Evolutionary conservation across 2,797 vertebrate species (phyloP).

Genomic region (Adelosebastes latens): DNA sequence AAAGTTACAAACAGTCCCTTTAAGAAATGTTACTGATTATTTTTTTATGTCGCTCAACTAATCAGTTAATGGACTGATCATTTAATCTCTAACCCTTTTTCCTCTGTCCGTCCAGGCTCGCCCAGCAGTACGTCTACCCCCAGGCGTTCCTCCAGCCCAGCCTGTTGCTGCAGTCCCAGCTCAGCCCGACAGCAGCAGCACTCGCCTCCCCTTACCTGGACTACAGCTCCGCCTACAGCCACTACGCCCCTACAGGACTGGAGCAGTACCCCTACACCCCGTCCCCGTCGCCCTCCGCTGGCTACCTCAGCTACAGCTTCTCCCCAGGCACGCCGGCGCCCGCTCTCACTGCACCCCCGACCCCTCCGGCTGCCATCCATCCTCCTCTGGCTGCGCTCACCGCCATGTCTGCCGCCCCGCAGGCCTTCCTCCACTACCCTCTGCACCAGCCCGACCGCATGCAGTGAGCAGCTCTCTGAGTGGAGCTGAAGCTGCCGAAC

Average conservation of each 20-base stretch:
- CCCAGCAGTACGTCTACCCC: constrained; percentile 93
- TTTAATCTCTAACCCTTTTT: neutral
- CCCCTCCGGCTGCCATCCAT: constrained; percentile 64
- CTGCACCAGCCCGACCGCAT: constrained; percentile 90
- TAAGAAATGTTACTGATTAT: neutral
- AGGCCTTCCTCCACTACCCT: constrained; percentile 90
- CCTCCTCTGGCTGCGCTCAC: constrained; percentile 67
- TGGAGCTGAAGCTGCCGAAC: neutral
- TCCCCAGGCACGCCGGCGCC: constrained; percentile 70
- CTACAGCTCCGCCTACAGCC: constrained; percentile 90
- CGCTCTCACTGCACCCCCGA: constrained; percentile 54
- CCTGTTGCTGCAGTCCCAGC: constrained; percentile 91
- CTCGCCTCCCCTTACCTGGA: constrained; percentile 92
- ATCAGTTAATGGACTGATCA: neutral
- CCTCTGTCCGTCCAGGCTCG: constrained; percentile 83
- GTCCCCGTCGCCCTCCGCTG: constrained; percentile 89
- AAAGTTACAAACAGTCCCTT: too few species aligned
- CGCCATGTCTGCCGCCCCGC: constrained; percentile 57
- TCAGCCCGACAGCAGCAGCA: constrained; percentile 84
- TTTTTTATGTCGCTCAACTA: neutral
- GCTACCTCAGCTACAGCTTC: constrained; percentile 91
- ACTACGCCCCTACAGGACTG: constrained; percentile 86
- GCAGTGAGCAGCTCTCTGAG: constrained; percentile 82
- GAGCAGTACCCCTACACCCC: constrained; percentile 94
- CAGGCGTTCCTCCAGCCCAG: constrained; percentile 92